phyloP scores from a whole-genome alignment of 2,888 invertebrate species.

The Cryptocheilus praepositus region DNA sequence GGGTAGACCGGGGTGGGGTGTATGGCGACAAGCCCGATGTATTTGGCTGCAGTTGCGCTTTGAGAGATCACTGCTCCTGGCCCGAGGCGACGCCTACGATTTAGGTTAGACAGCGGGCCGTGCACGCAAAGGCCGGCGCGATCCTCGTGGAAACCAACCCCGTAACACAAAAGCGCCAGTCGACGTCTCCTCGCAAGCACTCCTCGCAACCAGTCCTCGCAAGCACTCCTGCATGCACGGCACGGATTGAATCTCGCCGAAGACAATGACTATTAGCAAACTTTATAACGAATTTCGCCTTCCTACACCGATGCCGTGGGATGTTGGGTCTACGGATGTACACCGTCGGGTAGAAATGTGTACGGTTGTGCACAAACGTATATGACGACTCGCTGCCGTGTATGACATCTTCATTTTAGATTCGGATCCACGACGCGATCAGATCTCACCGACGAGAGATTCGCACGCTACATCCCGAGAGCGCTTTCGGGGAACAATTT shows the following conservation, averaged over 20 bases:
- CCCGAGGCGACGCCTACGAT: constrained; percentile 23
- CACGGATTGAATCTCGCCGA: constrained; percentile 24
- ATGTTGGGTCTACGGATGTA: too few relatives aligned
- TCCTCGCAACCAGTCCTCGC: background rate
- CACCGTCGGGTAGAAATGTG: too few relatives aligned
- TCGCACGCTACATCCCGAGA: too few relatives aligned
- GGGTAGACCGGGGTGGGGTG: background rate
- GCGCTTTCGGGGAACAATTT: too few relatives aligned
- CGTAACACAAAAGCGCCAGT: constrained; percentile 1
- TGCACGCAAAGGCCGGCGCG: constrained; percentile 16
- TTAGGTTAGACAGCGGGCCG: constrained; percentile 26
- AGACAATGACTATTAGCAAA: constrained; percentile 45
- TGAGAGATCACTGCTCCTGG: constrained; percentile 21
- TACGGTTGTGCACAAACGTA: background rate
- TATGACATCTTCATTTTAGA: too few relatives aligned
- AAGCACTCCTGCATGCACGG: constrained; percentile 16
- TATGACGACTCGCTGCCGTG: too few relatives aligned
- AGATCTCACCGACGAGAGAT: too few relatives aligned
- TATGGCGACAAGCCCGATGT: background rate
- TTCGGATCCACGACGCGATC: too few relatives aligned
- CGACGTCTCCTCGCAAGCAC: background rate
- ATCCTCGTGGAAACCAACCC: constrained; percentile 15
- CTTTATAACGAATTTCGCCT: constrained; percentile 38
- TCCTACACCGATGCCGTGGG: background rate
- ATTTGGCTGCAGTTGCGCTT: constrained; percentile 6